Evolutionary conservation across 2,113 vertebrate genomes (phyloP), one percentile per base, ranked within the genome.

Genomic region (Peromyscus maniculatus): DNA sequence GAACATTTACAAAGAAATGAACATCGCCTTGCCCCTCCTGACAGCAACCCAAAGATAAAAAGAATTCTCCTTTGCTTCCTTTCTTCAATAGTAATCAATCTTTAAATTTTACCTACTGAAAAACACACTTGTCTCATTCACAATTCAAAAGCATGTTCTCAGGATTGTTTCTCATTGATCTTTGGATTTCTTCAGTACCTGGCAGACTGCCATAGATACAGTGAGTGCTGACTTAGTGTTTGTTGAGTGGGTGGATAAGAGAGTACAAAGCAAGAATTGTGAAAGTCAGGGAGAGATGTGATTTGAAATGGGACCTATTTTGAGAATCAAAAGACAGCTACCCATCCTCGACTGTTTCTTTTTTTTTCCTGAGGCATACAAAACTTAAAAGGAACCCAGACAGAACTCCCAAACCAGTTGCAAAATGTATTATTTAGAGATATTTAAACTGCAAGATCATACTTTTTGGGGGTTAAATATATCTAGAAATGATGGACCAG

Each of bases 1-100:
- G 62, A 77, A 92, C 71, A 91, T 64, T 94, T 78, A 69, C 72
- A 57, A 91, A 93, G n/a, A 97, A 93, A 94, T 82, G n/a, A 59
- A 49, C 13, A 87, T 91, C 31, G 17, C 1, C 31, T 94, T 91
- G 43, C 22, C 16, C 77, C 33, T 57, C n/a, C 9, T 2, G 19
- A 89, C 66, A 82, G 26, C 49, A 82, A 78, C 3, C 66, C 72
- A 83, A 91, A 91, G 91, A 90, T 59, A 67, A 43, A 91, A 93
- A 91, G 36, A 3, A 9, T 28, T 94, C 6, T 67, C 46, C 33
- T 84, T 80, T 26, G 75, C 64, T 49, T 95, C 46, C 39, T 78
- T 74, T 49, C n/a, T 77, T 95, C 33, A 93, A 36, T 26, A 91
- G 46, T 62, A n/a, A 74, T 78, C 28, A 7, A 62, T 55, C 87